Evolutionary conservation across 2,113 vertebrate genomes (phyloP), one percentile per base, ranked within the genome.

Genomic region (Gavialis gangeticus): DNA sequence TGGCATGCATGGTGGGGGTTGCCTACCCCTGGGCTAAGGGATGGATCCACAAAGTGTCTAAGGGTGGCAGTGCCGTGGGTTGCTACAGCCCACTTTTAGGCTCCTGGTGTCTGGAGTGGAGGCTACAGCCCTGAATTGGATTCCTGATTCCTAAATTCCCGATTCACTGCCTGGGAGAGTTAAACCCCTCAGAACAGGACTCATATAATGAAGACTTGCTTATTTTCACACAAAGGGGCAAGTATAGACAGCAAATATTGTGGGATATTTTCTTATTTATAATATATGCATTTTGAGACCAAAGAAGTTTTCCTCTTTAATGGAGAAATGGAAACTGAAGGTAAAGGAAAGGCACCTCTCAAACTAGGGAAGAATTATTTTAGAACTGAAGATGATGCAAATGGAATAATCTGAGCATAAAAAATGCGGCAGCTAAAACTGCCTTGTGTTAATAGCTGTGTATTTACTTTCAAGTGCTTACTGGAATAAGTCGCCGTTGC

Each of bases 381-480:
- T 19, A 34, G 2, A 30, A 88, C 78, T 66, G 91, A 77, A 94
- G 80, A 71, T 76, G 86, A 94, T 56, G 80, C 66, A 82, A 59
- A 7, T 13, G n/a, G 46, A 89, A 83, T 57, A 4, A 75, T 62
- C 28, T 79, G 75, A 92, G 64, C 11, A 28, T 60, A 60, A 85
- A 64, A 21, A 87, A 87, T 64, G 87, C 76, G 83, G 67, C 57
- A 16, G 30, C 56, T 87, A 55, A 93, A 92, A 55, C 19, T 60
- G 46, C 22, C 19, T 76, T 91, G 60, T 27, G 67, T 88, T 90
- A 90, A 84, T 75, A 91, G 59, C 19, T 92, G 60, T 54, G 46
- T 91, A 85, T 71, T 89, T 82, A 8, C 75, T 93, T 88, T 90
- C 79, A 83, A 62, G 37, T 83, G 75, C 76, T 73, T 79, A 71